Evolutionary conservation across 2,113 vertebrate species (phyloP).

Genomic region (Ranitomeya imitator): DNA sequence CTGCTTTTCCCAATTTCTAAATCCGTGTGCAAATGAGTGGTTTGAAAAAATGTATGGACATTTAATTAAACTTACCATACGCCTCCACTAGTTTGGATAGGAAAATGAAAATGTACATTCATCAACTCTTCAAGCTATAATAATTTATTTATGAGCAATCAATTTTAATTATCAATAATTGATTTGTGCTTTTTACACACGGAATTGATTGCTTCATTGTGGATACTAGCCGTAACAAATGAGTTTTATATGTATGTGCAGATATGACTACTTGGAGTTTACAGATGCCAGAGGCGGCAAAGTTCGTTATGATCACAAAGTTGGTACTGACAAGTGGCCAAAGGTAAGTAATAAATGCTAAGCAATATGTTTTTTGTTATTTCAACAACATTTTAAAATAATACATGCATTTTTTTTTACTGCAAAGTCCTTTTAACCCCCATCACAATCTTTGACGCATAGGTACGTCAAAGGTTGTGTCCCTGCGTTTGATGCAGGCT

Average conservation of each 20-base stretch:
- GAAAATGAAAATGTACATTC: neutral
- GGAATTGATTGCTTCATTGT: no score
- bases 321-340: conserved; percentile 96
- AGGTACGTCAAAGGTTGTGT: no score
- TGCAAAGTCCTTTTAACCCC: no score
- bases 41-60: neutral
- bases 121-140: no score
- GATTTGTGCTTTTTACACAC: no score
- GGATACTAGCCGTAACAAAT: neutral
- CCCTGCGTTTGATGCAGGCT: no score
- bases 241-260: conserved; percentile 64
- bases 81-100: neutral
- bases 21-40: neutral
- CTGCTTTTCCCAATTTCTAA: neutral
- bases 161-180: no score
- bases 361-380: neutral
- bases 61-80: neutral
- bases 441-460: no score
- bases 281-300: conserved; percentile 94
- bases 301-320: conserved; percentile 94
- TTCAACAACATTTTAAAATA: no score
- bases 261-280: conserved; percentile 97
- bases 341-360: conserved; percentile 77
- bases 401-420: no score
- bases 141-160: no score